These are phyloP conservation scores for Melinopterus prodromus DNA, from an alignment of 2,888 invertebrate species.

Conservation along the genomic window DNA sequence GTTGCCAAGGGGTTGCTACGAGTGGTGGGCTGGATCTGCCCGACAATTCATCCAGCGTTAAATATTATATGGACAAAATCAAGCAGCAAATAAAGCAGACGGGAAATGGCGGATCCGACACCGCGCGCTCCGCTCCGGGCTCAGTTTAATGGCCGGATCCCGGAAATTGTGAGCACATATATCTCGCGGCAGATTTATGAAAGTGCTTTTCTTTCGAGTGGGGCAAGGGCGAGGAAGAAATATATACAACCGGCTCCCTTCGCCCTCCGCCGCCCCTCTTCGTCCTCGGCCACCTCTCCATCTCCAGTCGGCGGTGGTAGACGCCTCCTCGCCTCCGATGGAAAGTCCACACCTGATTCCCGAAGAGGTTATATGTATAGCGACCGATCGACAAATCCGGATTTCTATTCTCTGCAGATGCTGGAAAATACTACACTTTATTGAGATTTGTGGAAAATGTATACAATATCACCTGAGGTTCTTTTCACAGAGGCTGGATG, in stretches of 20 bases:
- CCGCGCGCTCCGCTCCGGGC: constrained; percentile 53
- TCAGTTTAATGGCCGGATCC: constrained; percentile 83
- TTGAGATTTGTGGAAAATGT: no score
- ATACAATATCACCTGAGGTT: no score
- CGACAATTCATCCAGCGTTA: constrained; percentile 14
- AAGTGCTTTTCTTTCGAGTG: constrained; percentile 70
- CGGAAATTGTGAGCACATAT: constrained; percentile 91
- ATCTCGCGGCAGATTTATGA: constrained; percentile 90
- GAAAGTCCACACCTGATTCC: not conserved
- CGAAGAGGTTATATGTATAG: not conserved
- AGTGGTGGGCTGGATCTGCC: not conserved
- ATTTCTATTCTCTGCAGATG: no score
- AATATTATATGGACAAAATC: constrained; percentile 50
- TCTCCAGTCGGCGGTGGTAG: not conserved
- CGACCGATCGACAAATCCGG: no score
- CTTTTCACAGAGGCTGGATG: no score
- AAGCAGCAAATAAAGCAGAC: constrained; percentile 58
- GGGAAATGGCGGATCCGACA: constrained; percentile 56
- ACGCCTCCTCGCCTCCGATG: not conserved
- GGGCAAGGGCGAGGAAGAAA: constrained; percentile 56
- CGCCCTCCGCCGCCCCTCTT: constrained; percentile 37
- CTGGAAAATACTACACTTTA: no score
- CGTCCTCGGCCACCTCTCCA: not conserved
- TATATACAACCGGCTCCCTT: constrained; percentile 57
- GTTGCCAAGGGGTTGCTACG: not conserved